Evolutionary conservation across 2,888 invertebrate genomes (phyloP), one percentile per base, ranked within the genome.

Genomic region (Callimorpha dominula): DNA sequence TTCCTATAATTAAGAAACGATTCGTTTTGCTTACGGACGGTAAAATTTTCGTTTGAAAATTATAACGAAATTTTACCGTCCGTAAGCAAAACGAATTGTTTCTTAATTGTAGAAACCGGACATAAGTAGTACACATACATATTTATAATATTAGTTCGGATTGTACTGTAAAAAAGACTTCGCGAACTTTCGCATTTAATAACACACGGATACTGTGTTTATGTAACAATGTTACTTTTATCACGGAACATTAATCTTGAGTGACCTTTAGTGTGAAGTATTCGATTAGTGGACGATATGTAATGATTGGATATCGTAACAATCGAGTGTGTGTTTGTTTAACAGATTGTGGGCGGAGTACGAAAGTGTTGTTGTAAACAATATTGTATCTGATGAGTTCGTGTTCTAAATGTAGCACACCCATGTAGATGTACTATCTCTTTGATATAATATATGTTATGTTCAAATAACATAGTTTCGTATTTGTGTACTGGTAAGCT

Each of bases 211-310:
- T 31, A 67, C 43, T 66, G 20, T 63, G 31, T 68, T 68, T 68
- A 68, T 49, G 50, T 65, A 72, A 60, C 64, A 54, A 64, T 64
- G 31, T 60, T 50, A 20, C 40, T 71, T 52, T 49, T 73, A 74
- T 70, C 70, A 70, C 9, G 9, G 14, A 52, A 75, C 84, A 84
- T 84, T 83, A 75, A 84, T 83, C 83, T 77, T 54, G 60, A 70
- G 70, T 77, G 77, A 84, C 78, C 72, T 80, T 83, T 82, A 40
- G 77, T 82, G 82, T 84, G 74, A 78, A 80, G 76, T 67, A 63
- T 74, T 81, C 65, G 73, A 69, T 73, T 73, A 73, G 49, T 62
- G 68, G 40, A 17, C 67, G 70, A 74, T 74, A 74, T 68, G 70
- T 71, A 71, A 57, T 64, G 70, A 74, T 70, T 68, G 65, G 71